Percentiles rank a stretch among this genome's conserved stretches.
Conservation (phyloP, 2,113 vertebrate genomes). For the Spheniscus mendiculus region DNA sequence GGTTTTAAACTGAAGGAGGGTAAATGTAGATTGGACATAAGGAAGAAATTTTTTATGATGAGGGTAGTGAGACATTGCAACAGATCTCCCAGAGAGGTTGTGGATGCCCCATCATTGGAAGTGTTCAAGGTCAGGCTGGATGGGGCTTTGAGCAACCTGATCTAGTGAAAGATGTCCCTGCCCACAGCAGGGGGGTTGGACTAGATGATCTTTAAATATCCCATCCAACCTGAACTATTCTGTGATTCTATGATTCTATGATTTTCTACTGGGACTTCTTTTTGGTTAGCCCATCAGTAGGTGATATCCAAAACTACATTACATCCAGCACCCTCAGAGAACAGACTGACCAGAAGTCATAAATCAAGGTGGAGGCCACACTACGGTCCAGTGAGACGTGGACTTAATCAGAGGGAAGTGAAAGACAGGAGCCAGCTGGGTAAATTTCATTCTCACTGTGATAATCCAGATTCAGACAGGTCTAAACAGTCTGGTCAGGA, state of each 20-base stretch:
- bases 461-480: not conserved
- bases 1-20: not conserved
- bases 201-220: not conserved
- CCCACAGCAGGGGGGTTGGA: fast-evolving
- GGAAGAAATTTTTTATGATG: not conserved
- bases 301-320: not conserved
- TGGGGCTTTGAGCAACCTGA: not conserved
- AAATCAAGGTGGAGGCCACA: not conserved
- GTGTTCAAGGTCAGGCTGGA: not conserved
- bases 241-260: not conserved
- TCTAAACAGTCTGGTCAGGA: not conserved
- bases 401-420: not conserved
- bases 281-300: not conserved
- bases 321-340: not conserved
- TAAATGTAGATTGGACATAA: not conserved
- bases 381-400: not conserved
- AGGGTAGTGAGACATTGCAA: not conserved
- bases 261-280: not conserved
- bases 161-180: too few species aligned
- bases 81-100: not conserved
- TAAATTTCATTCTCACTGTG: not conserved
- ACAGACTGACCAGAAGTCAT: not conserved
- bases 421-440: not conserved
- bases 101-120: not conserved
- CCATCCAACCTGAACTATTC: not conserved